phyloP scores from a whole-genome alignment of 37 sponge, comb jelly and placozoan genomes.

The Dysidea cf. avara region DNA sequence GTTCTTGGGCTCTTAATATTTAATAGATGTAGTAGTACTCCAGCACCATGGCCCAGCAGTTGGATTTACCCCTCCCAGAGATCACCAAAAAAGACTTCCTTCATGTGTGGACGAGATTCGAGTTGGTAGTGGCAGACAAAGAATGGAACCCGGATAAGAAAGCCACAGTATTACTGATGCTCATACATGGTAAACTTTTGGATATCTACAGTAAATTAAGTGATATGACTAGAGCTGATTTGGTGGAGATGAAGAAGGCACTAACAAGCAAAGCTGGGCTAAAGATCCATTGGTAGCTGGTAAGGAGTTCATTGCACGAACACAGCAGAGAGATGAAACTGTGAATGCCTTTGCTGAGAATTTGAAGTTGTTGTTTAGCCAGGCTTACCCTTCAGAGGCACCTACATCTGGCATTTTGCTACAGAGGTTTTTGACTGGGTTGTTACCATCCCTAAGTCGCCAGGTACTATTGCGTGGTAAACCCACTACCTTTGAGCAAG shows the following conservation, averaged over 20 bases:
- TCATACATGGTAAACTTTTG: too few species aligned
- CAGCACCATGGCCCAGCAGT: too few species aligned
- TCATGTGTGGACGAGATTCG: constrained; percentile 25
- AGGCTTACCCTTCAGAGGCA: constrained; percentile 28
- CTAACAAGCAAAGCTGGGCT: background rate
- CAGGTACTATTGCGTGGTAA: too few species aligned
- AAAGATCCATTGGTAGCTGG: constrained; percentile 19
- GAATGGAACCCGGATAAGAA: constrained; percentile 41
- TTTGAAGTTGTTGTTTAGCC: constrained; percentile 18
- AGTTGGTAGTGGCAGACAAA: too few species aligned
- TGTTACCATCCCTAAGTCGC: too few species aligned
- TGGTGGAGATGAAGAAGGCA: constrained; percentile 10
- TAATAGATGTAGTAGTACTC: too few species aligned
- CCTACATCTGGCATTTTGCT: constrained; percentile 13
- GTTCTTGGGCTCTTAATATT: too few species aligned
- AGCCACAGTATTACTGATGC: constrained; percentile 15
- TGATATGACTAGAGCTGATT: background rate
- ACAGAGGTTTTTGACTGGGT: constrained; percentile 36
- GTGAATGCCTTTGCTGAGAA: constrained; percentile 11
- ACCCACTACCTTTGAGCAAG: too few species aligned
- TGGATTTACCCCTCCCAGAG: too few species aligned
- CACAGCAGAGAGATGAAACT: constrained; percentile 8
- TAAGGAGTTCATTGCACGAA: background rate
- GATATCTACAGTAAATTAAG: too few species aligned
- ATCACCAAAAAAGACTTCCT: constrained; percentile 22